A percentile compares a stretch with the other conserved stretches of the same genome.
phyloP scores from a whole-genome alignment of 2,888 invertebrate species.

The Nomada ferruginata region DNA sequence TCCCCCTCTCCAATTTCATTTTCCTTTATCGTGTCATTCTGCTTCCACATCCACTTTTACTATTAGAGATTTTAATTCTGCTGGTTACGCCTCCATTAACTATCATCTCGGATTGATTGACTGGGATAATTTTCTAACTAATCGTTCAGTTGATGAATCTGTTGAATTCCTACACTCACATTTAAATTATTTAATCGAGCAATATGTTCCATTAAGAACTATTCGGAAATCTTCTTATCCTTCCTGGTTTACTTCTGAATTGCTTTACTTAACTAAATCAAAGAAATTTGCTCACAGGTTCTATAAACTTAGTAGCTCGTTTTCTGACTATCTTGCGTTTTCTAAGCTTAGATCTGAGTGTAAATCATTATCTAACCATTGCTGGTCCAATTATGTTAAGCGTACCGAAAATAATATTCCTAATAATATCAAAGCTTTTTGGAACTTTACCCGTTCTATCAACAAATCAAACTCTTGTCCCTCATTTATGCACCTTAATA shows the following conservation, averaged over 20 bases:
- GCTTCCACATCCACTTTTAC: neutral
- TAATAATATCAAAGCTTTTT: neutral
- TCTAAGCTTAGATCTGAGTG: neutral
- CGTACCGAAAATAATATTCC: neutral
- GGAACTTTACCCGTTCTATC: neutral
- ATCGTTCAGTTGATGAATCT: neutral
- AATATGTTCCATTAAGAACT: neutral
- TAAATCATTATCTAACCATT: neutral
- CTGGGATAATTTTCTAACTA: conserved; percentile 1
- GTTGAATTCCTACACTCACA: neutral
- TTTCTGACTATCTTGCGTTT: conserved; percentile 1
- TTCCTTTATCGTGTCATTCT: neutral
- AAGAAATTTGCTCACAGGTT: conserved; percentile 1
- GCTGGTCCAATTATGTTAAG: neutral
- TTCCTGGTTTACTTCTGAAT: conserved; percentile 1
- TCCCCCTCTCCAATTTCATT: neutral
- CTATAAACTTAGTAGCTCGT: neutral
- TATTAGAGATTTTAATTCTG: neutral
- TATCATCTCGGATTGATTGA: neutral
- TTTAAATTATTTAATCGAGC: neutral
- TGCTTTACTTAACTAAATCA: neutral
- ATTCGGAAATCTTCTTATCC: conserved; percentile 4
- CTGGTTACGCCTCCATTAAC: conserved; percentile 1
- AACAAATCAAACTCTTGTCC: neutral
- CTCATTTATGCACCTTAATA: neutral